Evolutionary conservation across 2,888 invertebrate genomes (phyloP), one percentile per base, ranked within the genome.

Genomic region (Anarsia innoxiella): DNA sequence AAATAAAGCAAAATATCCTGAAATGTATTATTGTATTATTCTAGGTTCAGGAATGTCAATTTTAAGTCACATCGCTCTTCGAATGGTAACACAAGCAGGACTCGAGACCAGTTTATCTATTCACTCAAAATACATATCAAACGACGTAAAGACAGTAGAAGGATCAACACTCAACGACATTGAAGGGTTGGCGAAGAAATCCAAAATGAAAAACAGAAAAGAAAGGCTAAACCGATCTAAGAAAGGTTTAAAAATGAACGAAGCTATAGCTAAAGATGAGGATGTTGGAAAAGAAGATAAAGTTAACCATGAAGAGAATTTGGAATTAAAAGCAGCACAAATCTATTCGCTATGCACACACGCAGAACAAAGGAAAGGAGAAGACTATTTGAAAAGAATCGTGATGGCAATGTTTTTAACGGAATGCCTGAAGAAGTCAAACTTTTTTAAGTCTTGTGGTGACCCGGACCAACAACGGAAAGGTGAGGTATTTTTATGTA

Each of bases 1-100:
- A n/a, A n/a, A n/a, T n/a, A n/a, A n/a, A n/a, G n/a, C n/a, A n/a
- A n/a, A n/a, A n/a, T n/a, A n/a, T n/a, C n/a, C n/a, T n/a, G n/a
- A n/a, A n/a, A n/a, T n/a, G n/a, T n/a, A n/a, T n/a, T n/a, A n/a
- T n/a, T n/a, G n/a, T n/a, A n/a, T n/a, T 4, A 12, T 36, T 40
- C 10, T 46, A 89, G 89, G 89, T 3, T 91, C 92, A 0, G 93
- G 95, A 1, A 94, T 94, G 92, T 94, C 94, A 36, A 87, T 93
- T 32, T 77, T 94, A 2, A 91, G 92, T 46, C 89, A 89, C 56
- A 87, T 93, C 29, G 92, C 94, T 0, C 63, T 94, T 15, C 83
- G 94, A 33, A 89, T 93, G 74, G 86, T 93, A n/a, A 93, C 94
- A 0, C 92, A 93, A 61, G 86, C 87, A 0, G 86, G 86, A 0